phyloP scores from a whole-genome alignment of 2,888 invertebrate species.

The Pedicia rivosa region DNA sequence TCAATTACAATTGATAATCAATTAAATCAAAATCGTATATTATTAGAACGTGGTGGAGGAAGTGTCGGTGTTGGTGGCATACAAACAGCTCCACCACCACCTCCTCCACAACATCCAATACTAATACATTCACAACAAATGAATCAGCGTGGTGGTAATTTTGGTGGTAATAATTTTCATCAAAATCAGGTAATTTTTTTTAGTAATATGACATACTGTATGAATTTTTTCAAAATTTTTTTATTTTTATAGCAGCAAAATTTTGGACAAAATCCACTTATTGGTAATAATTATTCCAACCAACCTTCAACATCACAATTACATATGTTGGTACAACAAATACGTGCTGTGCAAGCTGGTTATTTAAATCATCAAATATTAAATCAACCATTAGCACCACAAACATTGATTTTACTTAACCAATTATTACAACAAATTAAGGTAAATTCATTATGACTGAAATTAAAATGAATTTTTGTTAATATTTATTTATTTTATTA shows the following conservation, averaged over 20 bases:
- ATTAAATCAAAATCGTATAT: not conserved
- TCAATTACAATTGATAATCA: slow-evolving; percentile 2
- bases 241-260: too few species aligned
- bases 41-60: slow-evolving; percentile 17
- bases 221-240: too few species aligned
- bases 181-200: slow-evolving; percentile 9
- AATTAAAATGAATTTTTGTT: not conserved
- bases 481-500: slow-evolving; percentile 9
- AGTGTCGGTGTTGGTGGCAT: not conserved
- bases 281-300: slow-evolving; percentile 18
- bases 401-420: slow-evolving; percentile 79
- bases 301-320: slow-evolving; percentile 72
- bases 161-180: slow-evolving; percentile 17
- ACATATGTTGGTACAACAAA: slow-evolving; percentile 57
- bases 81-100: not conserved
- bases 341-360: slow-evolving; percentile 85
- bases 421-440: slow-evolving; percentile 84
- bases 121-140: slow-evolving; percentile 16
- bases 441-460: slow-evolving; percentile 19
- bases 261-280: slow-evolving; percentile 2
- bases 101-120: slow-evolving; percentile 32
- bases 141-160: slow-evolving; percentile 16
- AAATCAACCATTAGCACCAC: slow-evolving; percentile 87
- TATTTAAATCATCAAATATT: slow-evolving; percentile 87
- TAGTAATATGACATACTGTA: slow-evolving; percentile 18